Evolutionary conservation across 2,888 invertebrate genomes (phyloP).

Genomic region (Sarcophaga rosellei): DNA sequence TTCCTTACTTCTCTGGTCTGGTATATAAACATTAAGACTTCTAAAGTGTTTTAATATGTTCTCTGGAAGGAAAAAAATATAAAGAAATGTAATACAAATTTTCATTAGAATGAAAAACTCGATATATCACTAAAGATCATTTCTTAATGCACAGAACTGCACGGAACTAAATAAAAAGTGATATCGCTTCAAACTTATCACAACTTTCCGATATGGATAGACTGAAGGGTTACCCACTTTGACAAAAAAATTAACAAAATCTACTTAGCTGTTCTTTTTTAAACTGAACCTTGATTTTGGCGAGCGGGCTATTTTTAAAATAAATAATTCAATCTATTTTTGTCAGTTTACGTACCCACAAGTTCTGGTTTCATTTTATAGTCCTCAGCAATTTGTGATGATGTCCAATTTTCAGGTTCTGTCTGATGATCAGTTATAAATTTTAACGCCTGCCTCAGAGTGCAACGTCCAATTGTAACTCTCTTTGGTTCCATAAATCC

Average conservation of each 20-base stretch:
- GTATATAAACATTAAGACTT: constrained; percentile 86
- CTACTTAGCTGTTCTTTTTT: too few relatives aligned
- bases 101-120: too few relatives aligned
- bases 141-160: neutral
- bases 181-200: too few relatives aligned
- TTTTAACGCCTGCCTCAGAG: constrained; percentile 85
- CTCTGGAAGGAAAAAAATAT: constrained; percentile 74
- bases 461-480: constrained; percentile 85
- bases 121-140: too few relatives aligned
- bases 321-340: too few relatives aligned
- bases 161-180: too few relatives aligned
- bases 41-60: constrained; percentile 86
- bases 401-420: constrained; percentile 84
- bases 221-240: too few relatives aligned
- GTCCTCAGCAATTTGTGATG: constrained; percentile 85
- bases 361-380: constrained; percentile 86
- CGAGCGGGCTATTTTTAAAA: too few relatives aligned
- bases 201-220: too few relatives aligned
- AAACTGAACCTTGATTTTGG: too few relatives aligned
- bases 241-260: too few relatives aligned
- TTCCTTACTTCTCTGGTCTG: constrained; percentile 81
- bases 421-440: constrained; percentile 86
- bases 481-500: constrained; percentile 86
- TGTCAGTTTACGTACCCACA: constrained; percentile 81
- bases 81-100: neutral